Percentiles rank a stretch among this genome's conserved stretches.
Evolutionary conservation across 2,888 invertebrate species (phyloP).

Genomic region (Oegoconia quadripuncta): DNA sequence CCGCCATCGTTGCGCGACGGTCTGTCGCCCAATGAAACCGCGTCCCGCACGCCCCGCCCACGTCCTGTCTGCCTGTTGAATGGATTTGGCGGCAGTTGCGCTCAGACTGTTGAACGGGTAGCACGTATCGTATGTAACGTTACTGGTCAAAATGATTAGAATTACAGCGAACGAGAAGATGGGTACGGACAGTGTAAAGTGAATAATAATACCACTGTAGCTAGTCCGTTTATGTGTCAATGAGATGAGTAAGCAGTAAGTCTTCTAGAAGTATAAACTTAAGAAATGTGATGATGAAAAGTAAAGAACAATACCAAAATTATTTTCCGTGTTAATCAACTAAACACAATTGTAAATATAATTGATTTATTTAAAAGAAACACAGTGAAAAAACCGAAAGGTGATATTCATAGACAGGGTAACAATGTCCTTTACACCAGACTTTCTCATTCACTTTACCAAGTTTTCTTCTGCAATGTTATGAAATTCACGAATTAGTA

Average conservation of each 20-base stretch:
- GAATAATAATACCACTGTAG: slow-evolving; percentile 12
- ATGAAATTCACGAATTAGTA: neutral
- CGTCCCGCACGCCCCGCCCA: slow-evolving; percentile 77
- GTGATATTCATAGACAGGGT: too few species aligned
- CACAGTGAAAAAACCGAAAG: too few species aligned
- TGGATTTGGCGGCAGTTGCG: slow-evolving; percentile 67
- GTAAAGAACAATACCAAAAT: too few species aligned
- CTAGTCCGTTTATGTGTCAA: slow-evolving; percentile 16
- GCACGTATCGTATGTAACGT: slow-evolving; percentile 31
- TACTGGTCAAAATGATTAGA: slow-evolving; percentile 14
- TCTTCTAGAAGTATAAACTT: neutral
- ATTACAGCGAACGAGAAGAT: slow-evolving; percentile 10
- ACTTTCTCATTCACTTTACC: neutral
- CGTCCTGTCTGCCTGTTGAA: slow-evolving; percentile 70
- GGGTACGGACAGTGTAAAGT: slow-evolving; percentile 22
- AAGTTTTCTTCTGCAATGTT: neutral
- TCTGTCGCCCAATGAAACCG: slow-evolving; percentile 66
- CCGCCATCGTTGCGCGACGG: slow-evolving; percentile 67
- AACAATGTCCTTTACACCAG: too few species aligned
- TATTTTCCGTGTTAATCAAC: too few species aligned
- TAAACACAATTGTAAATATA: too few species aligned
- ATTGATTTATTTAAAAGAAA: too few species aligned
- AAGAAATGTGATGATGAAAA: neutral
- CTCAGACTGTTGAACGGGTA: slow-evolving; percentile 36
- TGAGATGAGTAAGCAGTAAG: neutral